Percentiles rank a stretch among this genome's conserved stretches.
phyloP scores from a whole-genome alignment of 2,888 invertebrate genomes.

The Thecocarcelia acutangulata region DNA sequence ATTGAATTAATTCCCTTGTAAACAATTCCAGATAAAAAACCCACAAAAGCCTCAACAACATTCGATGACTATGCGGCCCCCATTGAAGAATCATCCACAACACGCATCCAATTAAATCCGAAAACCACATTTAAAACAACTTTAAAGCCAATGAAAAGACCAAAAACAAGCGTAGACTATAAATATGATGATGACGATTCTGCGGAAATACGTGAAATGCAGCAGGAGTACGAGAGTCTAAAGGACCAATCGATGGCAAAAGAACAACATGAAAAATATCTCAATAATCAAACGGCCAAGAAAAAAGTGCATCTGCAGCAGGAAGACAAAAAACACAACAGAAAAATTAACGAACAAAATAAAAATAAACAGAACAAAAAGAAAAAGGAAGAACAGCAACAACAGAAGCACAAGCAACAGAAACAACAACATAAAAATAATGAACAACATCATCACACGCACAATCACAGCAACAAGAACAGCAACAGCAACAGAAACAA shows the following conservation, averaged over 20 bases:
- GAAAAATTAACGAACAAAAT: conserved; percentile 61
- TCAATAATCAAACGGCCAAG: conserved; percentile 59
- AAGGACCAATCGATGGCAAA: conserved; percentile 28
- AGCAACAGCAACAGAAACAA: too few relatives aligned
- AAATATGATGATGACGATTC: conserved; percentile 62
- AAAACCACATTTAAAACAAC: conserved; percentile 72
- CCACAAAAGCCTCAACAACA: conserved; percentile 67
- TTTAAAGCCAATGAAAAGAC: conserved; percentile 59
- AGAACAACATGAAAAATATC: conserved; percentile 37
- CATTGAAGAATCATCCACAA: conserved; percentile 75
- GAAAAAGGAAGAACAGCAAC: conserved; percentile 66
- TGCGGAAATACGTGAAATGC: conserved; percentile 49
- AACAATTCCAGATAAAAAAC: conserved; percentile 72
- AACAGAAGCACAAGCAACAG: conserved; percentile 58
- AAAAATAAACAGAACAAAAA: conserved; percentile 48
- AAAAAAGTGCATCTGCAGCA: conserved; percentile 61
- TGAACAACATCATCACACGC: conserved; percentile 69
- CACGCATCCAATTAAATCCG: conserved; percentile 74
- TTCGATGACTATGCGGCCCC: conserved; percentile 75
- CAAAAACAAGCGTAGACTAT: conserved; percentile 61
- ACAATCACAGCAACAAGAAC: conserved; percentile 49
- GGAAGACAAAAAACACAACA: conserved; percentile 62
- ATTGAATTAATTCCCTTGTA: conserved; percentile 30
- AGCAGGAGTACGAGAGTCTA: conserved; percentile 56
- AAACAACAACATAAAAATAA: conserved; percentile 60